phyloP scores from a whole-genome alignment of 2,113 vertebrate species.

The Pluvialis apricaria region DNA sequence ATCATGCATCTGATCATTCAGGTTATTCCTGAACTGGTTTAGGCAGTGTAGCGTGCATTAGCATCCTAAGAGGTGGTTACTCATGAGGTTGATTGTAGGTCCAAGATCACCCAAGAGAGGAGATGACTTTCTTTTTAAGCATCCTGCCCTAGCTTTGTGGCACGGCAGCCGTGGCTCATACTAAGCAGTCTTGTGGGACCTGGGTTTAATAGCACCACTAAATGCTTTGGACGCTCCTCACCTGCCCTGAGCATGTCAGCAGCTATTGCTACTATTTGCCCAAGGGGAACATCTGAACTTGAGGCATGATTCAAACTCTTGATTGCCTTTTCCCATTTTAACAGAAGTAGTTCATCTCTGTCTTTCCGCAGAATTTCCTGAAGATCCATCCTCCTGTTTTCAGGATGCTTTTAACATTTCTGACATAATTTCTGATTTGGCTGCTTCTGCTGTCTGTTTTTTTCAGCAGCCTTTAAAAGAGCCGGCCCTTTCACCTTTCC shows the following conservation, averaged over 20 bases:
- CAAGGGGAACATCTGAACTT: not conserved
- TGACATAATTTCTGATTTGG: not conserved
- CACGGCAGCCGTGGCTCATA: not conserved
- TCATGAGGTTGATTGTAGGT: not conserved
- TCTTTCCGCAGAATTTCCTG: not conserved
- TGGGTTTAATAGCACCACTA: not conserved
- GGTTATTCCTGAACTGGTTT: slow-evolving; percentile 37
- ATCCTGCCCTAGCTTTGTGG: not conserved
- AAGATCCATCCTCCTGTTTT: not conserved
- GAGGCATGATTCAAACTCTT: not conserved
- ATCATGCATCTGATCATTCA: not conserved
- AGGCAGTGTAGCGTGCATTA: not conserved
- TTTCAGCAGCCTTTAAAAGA: not conserved
- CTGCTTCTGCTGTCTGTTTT: not conserved
- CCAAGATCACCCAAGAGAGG: not conserved
- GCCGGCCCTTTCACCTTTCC: not conserved
- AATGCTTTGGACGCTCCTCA: not conserved
- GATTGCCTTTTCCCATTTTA: not conserved
- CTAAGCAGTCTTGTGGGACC: not conserved
- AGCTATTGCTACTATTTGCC: not conserved
- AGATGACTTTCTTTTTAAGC: not conserved
- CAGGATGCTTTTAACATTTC: not conserved
- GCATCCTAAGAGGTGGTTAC: not conserved
- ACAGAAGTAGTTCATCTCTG: not conserved
- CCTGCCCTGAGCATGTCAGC: not conserved